Evolutionary conservation across 2,888 invertebrate species (phyloP), one percentile per base, ranked within the genome.

Genomic region (Achlya flavicornis): DNA sequence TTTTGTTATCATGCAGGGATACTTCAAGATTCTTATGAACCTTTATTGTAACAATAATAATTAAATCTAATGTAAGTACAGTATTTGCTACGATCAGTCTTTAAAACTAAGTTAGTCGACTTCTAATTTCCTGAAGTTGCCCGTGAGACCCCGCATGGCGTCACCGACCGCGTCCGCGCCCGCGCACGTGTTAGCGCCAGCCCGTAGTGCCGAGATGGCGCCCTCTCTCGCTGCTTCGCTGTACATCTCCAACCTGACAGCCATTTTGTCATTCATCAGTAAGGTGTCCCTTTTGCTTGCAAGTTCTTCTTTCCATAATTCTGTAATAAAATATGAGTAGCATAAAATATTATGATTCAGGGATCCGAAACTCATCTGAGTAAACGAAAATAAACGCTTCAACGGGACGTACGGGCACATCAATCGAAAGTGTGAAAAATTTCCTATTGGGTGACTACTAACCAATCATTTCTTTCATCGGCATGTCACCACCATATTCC

Each of bases 401-500:
- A 26, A 26, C 26, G 26, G 26, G 26, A 26, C 26, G 26, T 26
- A 26, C 26, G 26, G 26, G 26, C 2, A 26, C 26, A 2, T 26
- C 26, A 26, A 26, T 26, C 26, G 26, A 26, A 26, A 26, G 26
- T 26, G 26, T 26, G 3, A 35, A 35, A 35, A 57, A 26, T 57
- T 57, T 12, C 11, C 5, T 57, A 12, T 12, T 11, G 5, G n/a
- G 26, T 48, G 14, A 10, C 35, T 57, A 26, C 84, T 94, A 82
- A 97, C 97, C 95, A 71, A 97, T 97, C 97, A 97, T 97, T 81
- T 97, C 96, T 61, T 95, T 94, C 96, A 97, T 96, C 0, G 97
- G 97, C 90, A 97, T 96, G n/a, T 92, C 94, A 10, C 97, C 97
- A 5, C 97, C 97, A 77, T 97, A 97, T 81, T 97, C 97, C 75